phyloP scores from a whole-genome alignment of 2,888 invertebrate species.

The Coremacera marginata region DNA sequence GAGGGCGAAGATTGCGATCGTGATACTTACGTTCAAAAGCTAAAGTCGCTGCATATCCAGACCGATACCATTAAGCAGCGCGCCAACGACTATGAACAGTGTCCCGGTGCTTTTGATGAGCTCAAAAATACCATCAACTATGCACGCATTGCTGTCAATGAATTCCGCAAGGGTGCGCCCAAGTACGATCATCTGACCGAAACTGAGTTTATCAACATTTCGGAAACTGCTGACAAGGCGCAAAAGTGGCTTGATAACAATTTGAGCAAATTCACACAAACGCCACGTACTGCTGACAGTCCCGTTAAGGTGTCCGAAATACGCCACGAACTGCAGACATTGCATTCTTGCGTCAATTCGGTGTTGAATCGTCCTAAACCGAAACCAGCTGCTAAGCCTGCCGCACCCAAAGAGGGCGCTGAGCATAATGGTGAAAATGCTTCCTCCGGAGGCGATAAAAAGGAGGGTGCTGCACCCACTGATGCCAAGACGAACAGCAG shows the following conservation, averaged over 20 bases:
- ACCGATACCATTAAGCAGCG: conserved; percentile 93
- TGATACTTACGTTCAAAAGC: conserved; percentile 75
- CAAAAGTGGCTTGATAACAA: conserved; percentile 87
- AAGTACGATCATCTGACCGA: conserved; percentile 85
- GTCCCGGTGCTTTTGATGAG: conserved; percentile 85
- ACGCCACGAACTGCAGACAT: conserved; percentile 79
- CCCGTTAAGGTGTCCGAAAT: conserved; percentile 85
- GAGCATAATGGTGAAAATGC: conserved; percentile 57
- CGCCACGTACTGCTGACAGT: conserved; percentile 80
- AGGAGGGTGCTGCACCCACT: conserved; percentile 34
- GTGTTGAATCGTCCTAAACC: conserved; percentile 93
- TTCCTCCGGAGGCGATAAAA: conserved; percentile 39
- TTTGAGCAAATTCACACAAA: conserved; percentile 75
- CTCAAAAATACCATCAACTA: conserved; percentile 82
- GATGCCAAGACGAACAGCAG: conserved; percentile 52
- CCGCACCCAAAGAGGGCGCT: conserved; percentile 57
- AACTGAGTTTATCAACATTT: conserved; percentile 84
- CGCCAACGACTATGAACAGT: conserved; percentile 82
- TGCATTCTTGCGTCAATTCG: conserved; percentile 73
- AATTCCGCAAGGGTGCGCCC: conserved; percentile 77
- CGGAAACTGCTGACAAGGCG: conserved; percentile 78
- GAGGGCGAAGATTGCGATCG: conserved; percentile 92
- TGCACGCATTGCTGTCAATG: conserved; percentile 84
- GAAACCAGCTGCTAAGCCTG: conserved; percentile 73
- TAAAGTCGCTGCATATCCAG: conserved; percentile 76